phyloP scores from a whole-genome alignment of 2,888 invertebrate species.

The Eristalis pertinax region DNA sequence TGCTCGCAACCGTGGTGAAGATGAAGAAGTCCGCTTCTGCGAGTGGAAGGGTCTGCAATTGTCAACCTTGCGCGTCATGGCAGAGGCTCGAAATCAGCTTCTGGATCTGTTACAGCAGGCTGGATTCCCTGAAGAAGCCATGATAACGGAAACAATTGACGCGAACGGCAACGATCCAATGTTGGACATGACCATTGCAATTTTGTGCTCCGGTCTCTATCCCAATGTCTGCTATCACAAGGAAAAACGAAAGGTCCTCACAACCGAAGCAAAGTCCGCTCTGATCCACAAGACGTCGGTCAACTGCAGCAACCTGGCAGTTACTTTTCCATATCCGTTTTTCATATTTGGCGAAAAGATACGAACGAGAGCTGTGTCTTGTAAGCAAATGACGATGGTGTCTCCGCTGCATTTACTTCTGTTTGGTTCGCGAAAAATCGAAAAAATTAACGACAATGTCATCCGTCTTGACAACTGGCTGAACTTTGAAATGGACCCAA shows the following conservation, averaged over 20 bases:
- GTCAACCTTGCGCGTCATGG: slow-evolving; percentile 94
- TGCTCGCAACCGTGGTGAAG: slow-evolving; percentile 86
- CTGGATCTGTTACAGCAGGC: slow-evolving; percentile 86
- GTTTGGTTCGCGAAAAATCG: slow-evolving; percentile 92
- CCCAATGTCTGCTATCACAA: slow-evolving; percentile 98
- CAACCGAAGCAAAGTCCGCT: slow-evolving; percentile 96
- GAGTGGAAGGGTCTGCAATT: slow-evolving; percentile 94
- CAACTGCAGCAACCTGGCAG: slow-evolving; percentile 92
- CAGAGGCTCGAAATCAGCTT: slow-evolving; percentile 92
- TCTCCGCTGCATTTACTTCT: slow-evolving; percentile 95
- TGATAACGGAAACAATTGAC: slow-evolving; percentile 88
- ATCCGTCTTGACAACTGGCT: slow-evolving; percentile 97
- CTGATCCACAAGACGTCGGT: slow-evolving; percentile 98
- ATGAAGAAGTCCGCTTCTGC: slow-evolving; percentile 92
- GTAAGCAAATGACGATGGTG: slow-evolving; percentile 98
- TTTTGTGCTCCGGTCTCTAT: slow-evolving; percentile 95
- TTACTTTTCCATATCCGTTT: slow-evolving; percentile 94
- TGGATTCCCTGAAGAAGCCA: slow-evolving; percentile 95
- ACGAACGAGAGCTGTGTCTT: slow-evolving; percentile 95
- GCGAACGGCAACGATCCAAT: slow-evolving; percentile 89
- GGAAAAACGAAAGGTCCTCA: slow-evolving; percentile 96
- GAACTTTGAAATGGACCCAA: slow-evolving; percentile 91
- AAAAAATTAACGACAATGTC: slow-evolving; percentile 84
- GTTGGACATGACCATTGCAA: slow-evolving; percentile 91
- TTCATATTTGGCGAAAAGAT: slow-evolving; percentile 99